Base-by-base conservation (phyloP, 2,888 invertebrate genomes). In the Bombylius major region DNA sequence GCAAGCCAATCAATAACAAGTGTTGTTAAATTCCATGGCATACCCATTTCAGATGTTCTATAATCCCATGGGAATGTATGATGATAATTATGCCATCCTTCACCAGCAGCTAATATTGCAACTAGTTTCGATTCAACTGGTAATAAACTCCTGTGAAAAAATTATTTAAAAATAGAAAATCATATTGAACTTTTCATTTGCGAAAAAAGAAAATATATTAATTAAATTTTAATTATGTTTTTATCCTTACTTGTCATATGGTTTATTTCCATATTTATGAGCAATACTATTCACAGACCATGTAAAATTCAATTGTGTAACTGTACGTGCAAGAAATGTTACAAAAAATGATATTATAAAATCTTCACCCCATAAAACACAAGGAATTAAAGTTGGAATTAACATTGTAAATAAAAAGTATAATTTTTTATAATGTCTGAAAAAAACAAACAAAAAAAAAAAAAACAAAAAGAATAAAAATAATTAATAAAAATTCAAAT, bases 51-150 rank as follows among this genome's bases (percentile, higher is more conserved):
- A 1, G 89, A 83, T 1, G 91, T 86, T 65, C 87, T 85, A 77
- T 92, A 92, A 72, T 92, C 91, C 83, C 87, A 88, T 0, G 91
- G 91, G 72, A 91, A 92, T 0, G 85, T 83, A 73, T 92, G 91
- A 71, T 92, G 92, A 70, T 89, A 92, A 72, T 92, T 92, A 75
- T 92, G 91, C 86, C 88, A 92, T 9, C 92, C 91, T 69, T 89
- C 89, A 1, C 89, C 89, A 66, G 85, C 75, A 0, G 86, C 81
- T n/a, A 83, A 66, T 0, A 84, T 61, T 0, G 87, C 80, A 0
- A 90, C 89, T 0, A 77, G 70, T 62, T 77, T 75, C 66, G 86
- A 89, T 71, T 91, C 84, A 0, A 79, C 75, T 0, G 92, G 89
- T 67, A 82, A 84, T 65, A 91, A 84, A 68, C 75, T 73, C 64